These are phyloP conservation scores for Aythya fuligula DNA, from an alignment of 2,797 vertebrate genomes.

Conservation along the genomic window DNA sequence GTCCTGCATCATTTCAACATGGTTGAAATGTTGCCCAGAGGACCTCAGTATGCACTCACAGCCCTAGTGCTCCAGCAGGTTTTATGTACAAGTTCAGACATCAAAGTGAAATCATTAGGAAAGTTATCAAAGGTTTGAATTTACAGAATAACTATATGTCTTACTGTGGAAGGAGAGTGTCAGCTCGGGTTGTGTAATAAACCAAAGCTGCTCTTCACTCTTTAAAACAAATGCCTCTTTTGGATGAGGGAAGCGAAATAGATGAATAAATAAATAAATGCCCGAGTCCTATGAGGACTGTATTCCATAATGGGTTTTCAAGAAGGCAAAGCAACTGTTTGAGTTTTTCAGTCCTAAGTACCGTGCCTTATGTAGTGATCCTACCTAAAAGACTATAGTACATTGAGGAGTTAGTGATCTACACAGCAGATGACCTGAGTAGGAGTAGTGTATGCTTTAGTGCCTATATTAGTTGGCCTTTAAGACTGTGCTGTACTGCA, in stretches of 20 bases:
- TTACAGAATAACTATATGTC: background rate
- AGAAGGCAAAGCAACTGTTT: background rate
- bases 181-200: background rate
- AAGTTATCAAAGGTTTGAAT: background rate
- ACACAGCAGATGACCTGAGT: background rate
- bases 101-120: background rate
- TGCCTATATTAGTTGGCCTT: background rate
- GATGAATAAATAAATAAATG: background rate
- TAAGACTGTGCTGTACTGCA: background rate
- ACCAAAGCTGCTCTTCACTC: background rate
- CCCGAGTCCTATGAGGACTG: fast-evolving
- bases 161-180: background rate
- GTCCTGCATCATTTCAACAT: background rate
- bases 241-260: background rate
- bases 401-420: background rate
- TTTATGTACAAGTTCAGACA: background rate
- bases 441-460: background rate
- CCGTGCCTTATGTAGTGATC: background rate
- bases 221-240: background rate
- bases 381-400: background rate
- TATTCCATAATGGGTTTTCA: background rate
- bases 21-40: background rate
- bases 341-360: background rate
- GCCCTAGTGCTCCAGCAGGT: background rate
- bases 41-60: background rate